Base-by-base conservation (phyloP, 2,888 invertebrate genomes). In the Agrochola lychnidis region DNA sequence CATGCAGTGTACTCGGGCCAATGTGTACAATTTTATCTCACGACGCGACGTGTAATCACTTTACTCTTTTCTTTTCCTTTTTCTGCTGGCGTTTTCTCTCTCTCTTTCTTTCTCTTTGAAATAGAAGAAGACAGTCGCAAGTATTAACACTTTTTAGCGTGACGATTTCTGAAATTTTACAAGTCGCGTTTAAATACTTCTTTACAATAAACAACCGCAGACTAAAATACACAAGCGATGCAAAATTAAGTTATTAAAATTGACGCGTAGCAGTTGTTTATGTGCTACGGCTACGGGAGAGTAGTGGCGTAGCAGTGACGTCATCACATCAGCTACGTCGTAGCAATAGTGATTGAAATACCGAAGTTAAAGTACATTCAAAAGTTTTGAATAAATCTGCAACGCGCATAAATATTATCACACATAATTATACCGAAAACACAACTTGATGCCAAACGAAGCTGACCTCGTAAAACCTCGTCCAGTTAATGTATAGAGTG, bases 401-500 rank as follows among this genome's bases (percentile, higher is more conserved):
- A 57, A n/a, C 62, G 51, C 25, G 19, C 62, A 82, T 76, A 67
- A 51, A 62, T 76, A 79, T 76, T 51, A 77, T 67, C 53, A 77
- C 7, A 56, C 36, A 81, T 76, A 82, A 62, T 82, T 70, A 80
- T 83, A 56, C 56, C 36, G 56, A 83, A 78, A 79, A 79, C 53
- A 72, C 63, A 83, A 68, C 30, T 36, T 70, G 76, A 59, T 81
- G 68, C 61, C 56, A 69, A 83, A 57, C 73, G 73, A 66, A 79
- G 73, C 84, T 81, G 80, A 80, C 84, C 80, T 84, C 80, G 69
- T 81, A 68, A 73, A 83, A 79, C 64, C 59, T 81, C 69, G 69
- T 66, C 64, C 80, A 73, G 80, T 79, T 79, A 81, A 79, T 73
- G 45, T 76, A 79, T 57, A 83, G 73, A 70, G 72, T 69, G 74